Evolutionary conservation across 2,797 vertebrate species (phyloP), one percentile per base, ranked within the genome.

Genomic region (Malurus leucopterus): DNA sequence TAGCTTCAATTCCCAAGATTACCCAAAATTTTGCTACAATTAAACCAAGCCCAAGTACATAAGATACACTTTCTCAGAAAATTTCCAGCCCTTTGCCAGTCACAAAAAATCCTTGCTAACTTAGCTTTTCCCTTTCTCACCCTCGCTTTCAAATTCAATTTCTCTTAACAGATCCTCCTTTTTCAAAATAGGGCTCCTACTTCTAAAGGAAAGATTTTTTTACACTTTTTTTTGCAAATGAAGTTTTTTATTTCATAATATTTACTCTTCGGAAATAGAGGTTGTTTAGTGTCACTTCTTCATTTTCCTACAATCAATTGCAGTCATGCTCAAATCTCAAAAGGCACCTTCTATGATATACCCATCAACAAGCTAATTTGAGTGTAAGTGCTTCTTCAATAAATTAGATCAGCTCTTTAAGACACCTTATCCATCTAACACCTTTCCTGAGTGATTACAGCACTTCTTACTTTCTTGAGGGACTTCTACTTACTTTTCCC

Each of bases 351-450:
- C 64, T 76, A 27, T 8, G 32, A 86, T 64, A 82, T 22, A 29
- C 47, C 78, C 58, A 71, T 82, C 82, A 71, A 72, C 47, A 84
- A 86, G 62, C 54, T 90, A 86, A 94, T 84, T 85, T 72, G 23
- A 80, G 41, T 36, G 5, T 34, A 91, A 91, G 86, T 58, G 58
- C 80, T 91, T 81, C 84, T 87, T 90, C 86, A 90, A 64, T 44
- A 87, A 89, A 80, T 54, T 26, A 91, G 36, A 79, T 30, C 29
- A 89, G 77, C 50, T 87, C 70, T 65, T 58, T 27, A 54, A 29
- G 40, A 58, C 43, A 89, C 0, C 2, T 70, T 68, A 67, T n/a
- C 64, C 50, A 79, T 43, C 57, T 38, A 73, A 61, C 57, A 90
- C 36, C 71, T 71, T 74, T 64, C 26, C 57, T 38, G 50, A 90